Conservation (phyloP, 2,888 invertebrate species). For the Drosophila mettleri region DNA sequence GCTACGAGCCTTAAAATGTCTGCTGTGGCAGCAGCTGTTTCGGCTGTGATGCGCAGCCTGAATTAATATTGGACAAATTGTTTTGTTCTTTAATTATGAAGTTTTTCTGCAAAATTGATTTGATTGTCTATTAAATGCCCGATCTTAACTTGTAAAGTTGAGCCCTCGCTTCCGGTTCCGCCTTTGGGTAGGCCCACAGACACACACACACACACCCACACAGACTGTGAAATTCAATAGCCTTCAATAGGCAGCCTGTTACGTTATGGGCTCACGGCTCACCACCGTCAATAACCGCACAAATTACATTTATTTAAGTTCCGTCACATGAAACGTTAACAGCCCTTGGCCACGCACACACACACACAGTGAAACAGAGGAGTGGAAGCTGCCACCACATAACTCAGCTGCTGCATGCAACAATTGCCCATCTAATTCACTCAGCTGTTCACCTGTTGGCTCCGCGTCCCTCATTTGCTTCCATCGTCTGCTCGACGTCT, state of each 20-base stretch:
- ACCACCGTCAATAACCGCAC: constrained; percentile 72
- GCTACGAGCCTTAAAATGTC: not conserved
- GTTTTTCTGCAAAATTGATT: constrained; percentile 38
- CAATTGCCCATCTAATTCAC: constrained; percentile 80
- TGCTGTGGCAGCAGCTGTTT: not conserved
- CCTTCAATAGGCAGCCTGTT: constrained; percentile 48
- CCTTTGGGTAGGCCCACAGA: not conserved
- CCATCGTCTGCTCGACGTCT: constrained; percentile 16
- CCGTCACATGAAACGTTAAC: constrained; percentile 78
- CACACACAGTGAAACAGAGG: constrained; percentile 6
- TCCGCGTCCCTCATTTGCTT: constrained; percentile 15
- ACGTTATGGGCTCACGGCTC: constrained; percentile 43
- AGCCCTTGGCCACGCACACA: constrained; percentile 34
- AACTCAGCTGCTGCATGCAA: constrained; percentile 58
- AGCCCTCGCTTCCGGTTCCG: constrained; percentile 30
- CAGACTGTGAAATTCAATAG: constrained; percentile 57
- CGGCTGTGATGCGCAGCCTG: constrained; percentile 5
- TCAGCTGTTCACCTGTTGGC: constrained; percentile 67
- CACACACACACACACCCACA: not conserved
- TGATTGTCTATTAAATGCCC: constrained; percentile 45
- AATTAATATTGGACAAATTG: constrained; percentile 17
- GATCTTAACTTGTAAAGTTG: constrained; percentile 28
- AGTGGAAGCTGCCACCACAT: constrained; percentile 13
- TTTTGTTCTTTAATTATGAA: constrained; percentile 34
- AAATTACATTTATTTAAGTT: constrained; percentile 80